A percentile compares a stretch with the other conserved stretches of the same genome.
phyloP scores from a whole-genome alignment of 2,888 invertebrate genomes.

The Auanema sp. region DNA sequence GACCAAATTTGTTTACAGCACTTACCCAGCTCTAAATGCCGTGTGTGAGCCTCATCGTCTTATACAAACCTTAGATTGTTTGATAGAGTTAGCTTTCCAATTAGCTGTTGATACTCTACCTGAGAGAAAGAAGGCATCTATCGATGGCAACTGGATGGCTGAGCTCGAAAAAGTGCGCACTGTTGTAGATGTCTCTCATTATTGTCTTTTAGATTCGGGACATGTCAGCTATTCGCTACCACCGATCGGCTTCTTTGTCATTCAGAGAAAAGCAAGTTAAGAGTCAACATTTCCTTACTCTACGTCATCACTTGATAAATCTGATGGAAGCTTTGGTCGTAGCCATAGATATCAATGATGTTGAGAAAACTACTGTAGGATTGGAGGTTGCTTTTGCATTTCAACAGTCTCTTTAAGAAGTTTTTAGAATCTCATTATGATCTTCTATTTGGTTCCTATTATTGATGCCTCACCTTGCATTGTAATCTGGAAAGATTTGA shows the following conservation, averaged over 20 bases:
- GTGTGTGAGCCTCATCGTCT: conserved; percentile 31
- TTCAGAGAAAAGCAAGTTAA: conserved; percentile 1
- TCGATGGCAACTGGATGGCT: conserved; percentile 5
- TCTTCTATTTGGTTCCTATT: conserved; percentile 25
- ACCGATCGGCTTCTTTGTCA: not conserved
- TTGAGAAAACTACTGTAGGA: conserved; percentile 16
- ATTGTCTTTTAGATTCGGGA: too few relatives aligned
- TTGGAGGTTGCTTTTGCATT: conserved; percentile 8
- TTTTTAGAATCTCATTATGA: conserved; percentile 21
- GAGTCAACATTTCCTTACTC: conserved; percentile 3
- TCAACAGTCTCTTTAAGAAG: not conserved
- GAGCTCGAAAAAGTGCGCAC: conserved; percentile 11
- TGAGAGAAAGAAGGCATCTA: not conserved
- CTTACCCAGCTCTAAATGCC: conserved; percentile 24
- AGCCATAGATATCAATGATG: conserved; percentile 43
- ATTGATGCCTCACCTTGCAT: conserved; percentile 20
- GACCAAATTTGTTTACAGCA: conserved; percentile 10
- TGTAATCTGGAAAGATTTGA: conserved; percentile 13
- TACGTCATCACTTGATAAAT: conserved; percentile 31
- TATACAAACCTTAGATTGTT: conserved; percentile 20
- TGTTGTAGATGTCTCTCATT: not conserved
- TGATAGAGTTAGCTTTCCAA: conserved; percentile 19
- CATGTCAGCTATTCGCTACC: not conserved
- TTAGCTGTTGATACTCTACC: conserved; percentile 20
- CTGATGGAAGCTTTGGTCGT: conserved; percentile 34